These are phyloP conservation scores for Apis laboriosa DNA, from an alignment of 1,140 invertebrate species.

Conservation along the genomic window DNA sequence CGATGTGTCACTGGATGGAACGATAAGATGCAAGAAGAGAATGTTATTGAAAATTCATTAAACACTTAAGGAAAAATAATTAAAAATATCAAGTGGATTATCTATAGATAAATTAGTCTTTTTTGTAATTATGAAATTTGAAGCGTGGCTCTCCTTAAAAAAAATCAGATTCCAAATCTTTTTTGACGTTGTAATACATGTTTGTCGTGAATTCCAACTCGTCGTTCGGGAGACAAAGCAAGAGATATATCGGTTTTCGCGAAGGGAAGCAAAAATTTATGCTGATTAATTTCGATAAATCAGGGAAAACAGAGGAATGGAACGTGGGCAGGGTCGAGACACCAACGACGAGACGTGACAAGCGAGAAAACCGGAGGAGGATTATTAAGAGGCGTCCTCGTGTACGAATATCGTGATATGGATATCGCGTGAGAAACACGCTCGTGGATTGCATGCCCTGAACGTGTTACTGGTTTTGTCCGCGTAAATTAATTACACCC, in stretches of 20 bases:
- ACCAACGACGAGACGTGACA: conserved; percentile 4
- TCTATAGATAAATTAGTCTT: too few relatives aligned
- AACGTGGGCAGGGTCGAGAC: conserved; percentile 2
- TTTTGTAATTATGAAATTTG: too few relatives aligned
- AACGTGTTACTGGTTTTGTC: conserved; percentile 75
- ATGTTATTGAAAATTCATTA: too few relatives aligned
- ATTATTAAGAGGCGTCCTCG: conserved; percentile 26
- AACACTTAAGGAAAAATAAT: too few relatives aligned
- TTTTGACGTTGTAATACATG: too few relatives aligned
- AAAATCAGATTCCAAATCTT: background rate
- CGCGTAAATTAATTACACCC: conserved; percentile 73
- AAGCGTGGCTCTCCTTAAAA: background rate
- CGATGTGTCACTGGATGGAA: too few relatives aligned
- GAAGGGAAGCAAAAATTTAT: too few relatives aligned
- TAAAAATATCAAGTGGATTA: background rate
- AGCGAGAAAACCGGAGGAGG: background rate
- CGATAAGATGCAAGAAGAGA: too few relatives aligned
- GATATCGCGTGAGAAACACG: conserved; percentile 70
- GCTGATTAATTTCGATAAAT: conserved; percentile 16
- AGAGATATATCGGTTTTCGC: too few relatives aligned
- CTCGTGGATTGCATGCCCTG: conserved; percentile 65
- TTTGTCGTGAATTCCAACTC: background rate
- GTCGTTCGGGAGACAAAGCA: too few relatives aligned
- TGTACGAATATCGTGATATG: conserved; percentile 60
- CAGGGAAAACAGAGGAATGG: background rate